These are phyloP conservation scores for Argyresthia goedartella DNA, from an alignment of 2,888 invertebrate genomes.

Conservation along the genomic window DNA sequence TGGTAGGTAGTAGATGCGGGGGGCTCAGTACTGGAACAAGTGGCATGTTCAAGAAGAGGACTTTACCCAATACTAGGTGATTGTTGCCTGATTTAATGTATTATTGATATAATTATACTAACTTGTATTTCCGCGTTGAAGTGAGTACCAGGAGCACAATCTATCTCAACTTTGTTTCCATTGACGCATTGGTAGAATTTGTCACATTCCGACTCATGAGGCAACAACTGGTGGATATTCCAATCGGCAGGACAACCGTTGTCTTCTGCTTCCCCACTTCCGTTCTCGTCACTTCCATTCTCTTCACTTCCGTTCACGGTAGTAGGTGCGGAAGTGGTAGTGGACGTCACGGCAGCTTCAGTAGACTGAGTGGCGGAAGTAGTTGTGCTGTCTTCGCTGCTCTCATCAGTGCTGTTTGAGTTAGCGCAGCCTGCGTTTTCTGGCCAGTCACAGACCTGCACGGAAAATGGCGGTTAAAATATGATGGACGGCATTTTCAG, in stretches of 20 bases:
- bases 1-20: too few species aligned
- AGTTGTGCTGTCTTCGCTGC: conserved; percentile 4
- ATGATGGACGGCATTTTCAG: too few species aligned
- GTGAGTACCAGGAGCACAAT: conserved; percentile 13
- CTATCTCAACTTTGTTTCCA: conserved; percentile 1
- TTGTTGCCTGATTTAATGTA: too few species aligned
- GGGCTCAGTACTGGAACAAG: too few species aligned
- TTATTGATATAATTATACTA: too few species aligned
- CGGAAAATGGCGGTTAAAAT: not conserved
- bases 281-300: not conserved
- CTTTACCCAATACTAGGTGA: too few species aligned
- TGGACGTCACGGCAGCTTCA: not conserved
- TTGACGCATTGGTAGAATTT: conserved; percentile 27
- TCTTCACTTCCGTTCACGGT: conserved; percentile 15
- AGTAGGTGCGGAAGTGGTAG: conserved; percentile 13
- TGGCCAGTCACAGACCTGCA: conserved; percentile 23
- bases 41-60: too few species aligned
- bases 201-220: conserved; percentile 22
- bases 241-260: conserved; percentile 1
- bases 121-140: conserved; percentile 23
- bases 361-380: conserved; percentile 10
- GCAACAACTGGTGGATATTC: conserved; percentile 18
- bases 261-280: not conserved
- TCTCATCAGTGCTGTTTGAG: not conserved
- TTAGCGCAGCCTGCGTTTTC: conserved; percentile 9